Evolutionary conservation across 2,113 vertebrate species (phyloP).

Genomic region (Rafetus swinhoei): DNA sequence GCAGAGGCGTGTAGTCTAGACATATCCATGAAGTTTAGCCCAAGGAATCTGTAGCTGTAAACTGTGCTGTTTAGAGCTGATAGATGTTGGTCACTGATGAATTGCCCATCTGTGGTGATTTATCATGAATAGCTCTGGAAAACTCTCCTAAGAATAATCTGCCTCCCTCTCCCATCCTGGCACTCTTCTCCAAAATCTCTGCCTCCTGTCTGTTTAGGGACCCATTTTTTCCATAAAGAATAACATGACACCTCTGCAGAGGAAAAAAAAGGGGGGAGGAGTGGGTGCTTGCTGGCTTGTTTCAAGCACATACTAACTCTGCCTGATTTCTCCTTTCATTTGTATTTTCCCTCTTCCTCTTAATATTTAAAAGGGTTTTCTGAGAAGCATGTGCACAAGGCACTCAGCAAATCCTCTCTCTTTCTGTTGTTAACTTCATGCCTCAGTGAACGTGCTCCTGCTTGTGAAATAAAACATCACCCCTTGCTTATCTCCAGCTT

Average conservation of each 20-base stretch:
- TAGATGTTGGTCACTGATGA: not conserved
- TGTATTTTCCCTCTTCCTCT: not conserved
- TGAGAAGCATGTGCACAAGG: not conserved
- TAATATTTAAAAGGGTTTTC: not conserved
- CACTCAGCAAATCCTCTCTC: fast-evolving
- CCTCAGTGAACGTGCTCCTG: fast-evolving
- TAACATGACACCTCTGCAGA: not conserved
- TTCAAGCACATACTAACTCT: not conserved
- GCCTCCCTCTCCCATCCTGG: not conserved
- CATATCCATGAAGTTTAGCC: not conserved
- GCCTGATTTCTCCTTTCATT: not conserved
- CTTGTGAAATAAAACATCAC: not conserved
- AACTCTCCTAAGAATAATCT: not conserved
- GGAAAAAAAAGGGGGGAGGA: not conserved
- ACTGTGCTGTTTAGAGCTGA: not conserved
- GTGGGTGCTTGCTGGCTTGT: fast-evolving
- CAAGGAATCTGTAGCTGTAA: not conserved
- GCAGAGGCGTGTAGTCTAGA: no score
- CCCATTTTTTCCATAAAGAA: not conserved
- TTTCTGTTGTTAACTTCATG: not conserved
- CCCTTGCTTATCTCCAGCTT: constrained; percentile 10
- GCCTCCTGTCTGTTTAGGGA: not conserved
- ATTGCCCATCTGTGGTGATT: not conserved
- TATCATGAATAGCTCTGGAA: not conserved
- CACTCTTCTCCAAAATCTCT: not conserved